Evolutionary conservation across 2,888 invertebrate species (phyloP).

Genomic region (Hemaris fuciformis): DNA sequence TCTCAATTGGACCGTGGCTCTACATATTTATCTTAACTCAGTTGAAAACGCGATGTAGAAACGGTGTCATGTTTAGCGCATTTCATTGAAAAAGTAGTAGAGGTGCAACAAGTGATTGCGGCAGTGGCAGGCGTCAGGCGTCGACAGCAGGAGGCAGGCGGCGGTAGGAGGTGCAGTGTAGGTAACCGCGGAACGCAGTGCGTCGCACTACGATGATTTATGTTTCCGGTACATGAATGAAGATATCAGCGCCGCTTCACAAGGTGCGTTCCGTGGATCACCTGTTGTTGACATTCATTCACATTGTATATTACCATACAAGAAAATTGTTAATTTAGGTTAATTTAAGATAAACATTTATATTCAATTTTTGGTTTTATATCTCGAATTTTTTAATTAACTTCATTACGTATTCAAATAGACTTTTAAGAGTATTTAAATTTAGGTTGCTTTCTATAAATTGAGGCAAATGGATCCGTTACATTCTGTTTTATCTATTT

Average conservation of each 20-base stretch:
- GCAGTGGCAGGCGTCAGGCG: background rate
- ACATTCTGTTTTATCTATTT: background rate
- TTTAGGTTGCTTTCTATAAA: background rate
- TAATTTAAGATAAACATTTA: background rate
- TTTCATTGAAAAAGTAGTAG: constrained; percentile 21
- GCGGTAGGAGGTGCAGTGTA: constrained; percentile 22
- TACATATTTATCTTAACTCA: background rate
- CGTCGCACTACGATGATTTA: constrained; percentile 68
- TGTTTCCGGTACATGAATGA: constrained; percentile 73
- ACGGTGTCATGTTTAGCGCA: background rate
- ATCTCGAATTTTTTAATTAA: background rate
- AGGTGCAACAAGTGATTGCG: constrained; percentile 25
- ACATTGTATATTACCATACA: constrained; percentile 29
- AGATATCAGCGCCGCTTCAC: constrained; percentile 68
- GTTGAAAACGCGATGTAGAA: background rate
- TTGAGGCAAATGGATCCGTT: background rate
- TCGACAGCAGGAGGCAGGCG: background rate
- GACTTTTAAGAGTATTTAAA: background rate
- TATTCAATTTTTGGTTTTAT: background rate
- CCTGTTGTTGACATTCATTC: constrained; percentile 57
- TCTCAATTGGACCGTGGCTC: constrained; percentile 12
- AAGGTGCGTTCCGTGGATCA: constrained; percentile 46
- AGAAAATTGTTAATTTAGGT: background rate
- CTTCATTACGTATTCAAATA: background rate
- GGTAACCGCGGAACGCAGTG: constrained; percentile 38